Evolutionary conservation across 2,797 vertebrate species (phyloP), one percentile per base, ranked within the genome.

Genomic region (Amblyopsis hoosieri): DNA sequence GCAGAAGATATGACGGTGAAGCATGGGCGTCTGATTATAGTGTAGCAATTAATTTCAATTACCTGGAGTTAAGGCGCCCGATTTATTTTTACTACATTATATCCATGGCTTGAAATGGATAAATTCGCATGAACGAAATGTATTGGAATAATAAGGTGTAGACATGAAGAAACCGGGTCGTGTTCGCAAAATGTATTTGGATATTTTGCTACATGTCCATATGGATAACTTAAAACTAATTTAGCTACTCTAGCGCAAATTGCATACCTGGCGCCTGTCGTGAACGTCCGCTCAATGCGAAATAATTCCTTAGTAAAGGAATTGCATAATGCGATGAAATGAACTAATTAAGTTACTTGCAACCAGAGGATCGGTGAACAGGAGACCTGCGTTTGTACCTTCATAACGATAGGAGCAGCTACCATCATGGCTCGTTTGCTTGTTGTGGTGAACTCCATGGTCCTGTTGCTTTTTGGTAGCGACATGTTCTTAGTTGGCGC

Each of bases 401-500:
- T 62, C 42, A 55, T 37, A 63, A 73, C 62, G 64, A 65, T 67
- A 83, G 62, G 74, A 69, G 50, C 74, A 52, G 37, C 17, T 14
- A 3, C 50, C 85, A 88, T 86, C 81, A 95, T 95, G 95, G 92
- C 93, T 89, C 90, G 92, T 12, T 86, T 94, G 76, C 86, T 91
- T 62, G 82, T 95, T 37, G 81, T 93, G 74, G 76, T 95, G 70
- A 93, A 94, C 87, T 94, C 94, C 64, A 91, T 89, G 66, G 86
- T 94, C 85, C 93, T 97, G 92, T 92, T 98, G 90, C 93, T 97
- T 82, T 93, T 97, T 85, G 93, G 93, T 81, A 96, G 93, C 87
- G 94, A 94, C 89, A 85, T 95, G 88, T 95, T 96, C 83, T 86
- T 96, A 70, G 95, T 96, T 49, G 91, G 89, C 88, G 95, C 95